Evolutionary conservation across 2,888 invertebrate genomes (phyloP).

Genomic region (Dryococelus australis): DNA sequence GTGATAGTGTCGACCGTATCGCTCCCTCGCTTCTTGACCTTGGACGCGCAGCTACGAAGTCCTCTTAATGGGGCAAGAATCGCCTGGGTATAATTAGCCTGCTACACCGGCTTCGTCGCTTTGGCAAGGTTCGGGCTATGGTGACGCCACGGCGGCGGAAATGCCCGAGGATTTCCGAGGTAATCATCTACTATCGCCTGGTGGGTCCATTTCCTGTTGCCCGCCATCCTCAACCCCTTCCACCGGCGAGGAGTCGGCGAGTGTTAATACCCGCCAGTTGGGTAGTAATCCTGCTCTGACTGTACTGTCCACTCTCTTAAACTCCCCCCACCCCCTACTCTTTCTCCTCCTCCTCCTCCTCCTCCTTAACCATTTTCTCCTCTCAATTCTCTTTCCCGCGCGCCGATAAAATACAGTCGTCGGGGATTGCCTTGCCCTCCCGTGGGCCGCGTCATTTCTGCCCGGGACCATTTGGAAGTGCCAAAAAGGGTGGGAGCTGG

Average conservation of each 20-base stretch:
- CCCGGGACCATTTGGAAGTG: neutral
- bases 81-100: too few relatives aligned
- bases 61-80: too few relatives aligned
- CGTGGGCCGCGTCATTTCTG: neutral
- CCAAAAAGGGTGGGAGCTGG: neutral
- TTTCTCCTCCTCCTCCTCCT: neutral
- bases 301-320: neutral
- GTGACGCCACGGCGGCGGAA: neutral
- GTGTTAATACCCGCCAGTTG: slow-evolving; percentile 6
- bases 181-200: neutral
- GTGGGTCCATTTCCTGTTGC: neutral
- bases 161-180: neutral
- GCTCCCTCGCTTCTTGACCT: too few relatives aligned
- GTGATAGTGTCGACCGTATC: too few relatives aligned
- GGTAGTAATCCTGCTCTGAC: neutral
- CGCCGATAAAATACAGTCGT: slow-evolving; percentile 6
- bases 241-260: neutral
- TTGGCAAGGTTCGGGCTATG: too few relatives aligned
- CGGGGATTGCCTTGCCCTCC: neutral
- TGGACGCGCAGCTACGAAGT: too few relatives aligned
- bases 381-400: neutral
- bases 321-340: too few relatives aligned
- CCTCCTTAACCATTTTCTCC: neutral
- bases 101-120: too few relatives aligned
- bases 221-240: neutral